Evolutionary conservation across 2,797 vertebrate species (phyloP).

Genomic region (Mormyrus hasselquistii): DNA sequence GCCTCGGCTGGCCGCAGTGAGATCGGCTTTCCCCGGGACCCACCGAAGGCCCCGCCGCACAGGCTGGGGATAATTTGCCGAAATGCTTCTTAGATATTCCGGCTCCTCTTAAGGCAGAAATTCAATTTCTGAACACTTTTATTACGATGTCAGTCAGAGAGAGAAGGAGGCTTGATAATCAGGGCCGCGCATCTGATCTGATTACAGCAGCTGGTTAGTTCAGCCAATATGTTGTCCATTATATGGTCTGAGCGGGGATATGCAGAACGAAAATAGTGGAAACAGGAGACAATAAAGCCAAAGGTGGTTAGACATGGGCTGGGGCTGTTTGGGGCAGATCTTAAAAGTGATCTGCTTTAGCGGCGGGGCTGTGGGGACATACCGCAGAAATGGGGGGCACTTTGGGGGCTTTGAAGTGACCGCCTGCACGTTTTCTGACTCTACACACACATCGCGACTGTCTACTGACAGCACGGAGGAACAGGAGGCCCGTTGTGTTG

Average conservation of each 20-base stretch:
- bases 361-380: background rate
- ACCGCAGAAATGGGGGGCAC: background rate
- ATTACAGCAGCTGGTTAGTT: slow-evolving; percentile 58
- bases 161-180: slow-evolving; percentile 88
- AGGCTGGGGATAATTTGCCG: slow-evolving; percentile 95
- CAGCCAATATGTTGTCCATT: slow-evolving; percentile 66
- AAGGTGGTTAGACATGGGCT: slow-evolving; percentile 56
- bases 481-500: background rate
- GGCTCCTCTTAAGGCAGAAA: slow-evolving; percentile 89
- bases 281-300: slow-evolving; percentile 65
- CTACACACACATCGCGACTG: slow-evolving; percentile 32
- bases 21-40: slow-evolving; percentile 79
- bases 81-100: slow-evolving; percentile 93
- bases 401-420: slow-evolving; percentile 37
- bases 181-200: slow-evolving; percentile 83
- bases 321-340: slow-evolving; percentile 51
- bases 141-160: slow-evolving; percentile 97
- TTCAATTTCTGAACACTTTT: slow-evolving; percentile 99
- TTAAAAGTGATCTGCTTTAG: slow-evolving; percentile 23
- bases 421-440: slow-evolving; percentile 34
- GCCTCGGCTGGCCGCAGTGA: slow-evolving; percentile 69
- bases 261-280: slow-evolving; percentile 56
- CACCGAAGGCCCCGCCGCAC: slow-evolving; percentile 85
- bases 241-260: slow-evolving; percentile 57
- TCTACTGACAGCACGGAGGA: background rate